Evolutionary conservation across 2,888 invertebrate species (phyloP), one percentile per base, ranked within the genome.

Genomic region (Helobdella robusta): DNA sequence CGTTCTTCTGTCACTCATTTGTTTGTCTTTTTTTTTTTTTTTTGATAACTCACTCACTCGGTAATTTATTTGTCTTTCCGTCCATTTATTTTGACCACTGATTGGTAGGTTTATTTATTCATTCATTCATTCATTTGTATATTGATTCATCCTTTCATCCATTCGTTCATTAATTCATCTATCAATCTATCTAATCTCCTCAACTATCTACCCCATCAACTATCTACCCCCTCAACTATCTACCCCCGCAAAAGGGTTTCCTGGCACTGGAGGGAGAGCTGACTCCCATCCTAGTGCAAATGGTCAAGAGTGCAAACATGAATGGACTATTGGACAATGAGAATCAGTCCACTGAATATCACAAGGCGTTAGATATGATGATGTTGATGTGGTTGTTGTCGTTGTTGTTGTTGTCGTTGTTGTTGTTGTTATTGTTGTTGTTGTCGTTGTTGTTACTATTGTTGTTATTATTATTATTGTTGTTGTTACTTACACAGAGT

Each of bases 201-300:
- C 32, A 3, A 56, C 56, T 1, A 6, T 11, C 1, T 18, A 28
- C 20, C n/a, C 28, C 32, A n/a, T 56, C 25, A 6, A 1, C 56
- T 15, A 40, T 15, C 11, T 40, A 15, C 44, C 11, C 44, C 11
- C n/a, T 40, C 44, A 40, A 15, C 44, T 40, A 40, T n/a, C 11
- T 15, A 40, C n/a, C 44, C n/a, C 11, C 44, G n/a, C 44, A 40
- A 15, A 40, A 83, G 82, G 98, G 98, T 0, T 82, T 99, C 35
- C 82, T 99, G 8, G 98, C 98, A 0, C 79, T 99, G 61, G 98
- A 99, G 80, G 98, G 98, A 0, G 97, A 99, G 80, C 83, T 99
- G 46, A 95, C 98, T 0, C 98, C 98, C 0, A 99, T 99, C 77
- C 82, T 99, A 58, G 97, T 97, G 60, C 98, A 98, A 81, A 98